Percentiles rank a stretch among this genome's conserved stretches.
These are phyloP conservation scores for Anguilla marmorata DNA, from an alignment of 2,797 vertebrate genomes.

Conservation along the genomic window DNA sequence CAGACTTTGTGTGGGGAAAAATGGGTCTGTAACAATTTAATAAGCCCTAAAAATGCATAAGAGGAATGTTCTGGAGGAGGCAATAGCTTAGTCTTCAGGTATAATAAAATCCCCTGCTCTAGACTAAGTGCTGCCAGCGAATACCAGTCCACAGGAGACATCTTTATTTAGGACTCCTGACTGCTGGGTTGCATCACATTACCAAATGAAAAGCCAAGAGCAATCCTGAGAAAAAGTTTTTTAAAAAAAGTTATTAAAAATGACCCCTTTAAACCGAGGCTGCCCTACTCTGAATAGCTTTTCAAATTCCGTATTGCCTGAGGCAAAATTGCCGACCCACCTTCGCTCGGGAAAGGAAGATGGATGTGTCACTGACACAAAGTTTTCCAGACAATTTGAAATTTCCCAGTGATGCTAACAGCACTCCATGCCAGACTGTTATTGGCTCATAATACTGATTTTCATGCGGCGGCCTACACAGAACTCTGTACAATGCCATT, in stretches of 20 bases:
- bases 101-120: not conserved
- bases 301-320: not conserved
- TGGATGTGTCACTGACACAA: not conserved
- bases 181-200: not conserved
- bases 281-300: not conserved
- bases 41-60: not conserved
- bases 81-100: not conserved
- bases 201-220: not conserved
- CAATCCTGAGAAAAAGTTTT: not conserved
- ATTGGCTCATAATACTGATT: not conserved
- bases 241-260: not conserved
- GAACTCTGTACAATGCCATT: not conserved
- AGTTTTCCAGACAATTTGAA: constrained; percentile 14
- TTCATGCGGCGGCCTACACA: not conserved
- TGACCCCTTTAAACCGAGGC: not conserved
- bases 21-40: not conserved
- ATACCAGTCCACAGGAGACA: not conserved
- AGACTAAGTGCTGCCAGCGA: not conserved
- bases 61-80: constrained; percentile 1
- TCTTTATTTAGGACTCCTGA: constrained; percentile 14
- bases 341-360: not conserved
- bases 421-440: not conserved
- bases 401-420: not conserved
- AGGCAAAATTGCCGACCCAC: not conserved
- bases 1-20: not conserved